Evolutionary conservation across 2,797 vertebrate genomes (phyloP).

Genomic region (Oreonectes daqikongensis): DNA sequence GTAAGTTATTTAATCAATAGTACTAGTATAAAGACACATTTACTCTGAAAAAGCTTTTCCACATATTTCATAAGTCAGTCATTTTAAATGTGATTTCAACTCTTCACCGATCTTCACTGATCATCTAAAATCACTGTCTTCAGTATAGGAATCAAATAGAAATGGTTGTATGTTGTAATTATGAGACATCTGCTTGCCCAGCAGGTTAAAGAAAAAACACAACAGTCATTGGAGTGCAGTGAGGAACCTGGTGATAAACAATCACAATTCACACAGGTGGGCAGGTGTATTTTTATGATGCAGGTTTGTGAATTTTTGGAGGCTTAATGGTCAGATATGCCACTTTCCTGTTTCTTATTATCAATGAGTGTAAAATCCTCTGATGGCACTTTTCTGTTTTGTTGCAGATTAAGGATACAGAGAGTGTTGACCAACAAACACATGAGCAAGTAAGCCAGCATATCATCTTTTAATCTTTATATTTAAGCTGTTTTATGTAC

Average conservation of each 20-base stretch:
- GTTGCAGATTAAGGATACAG: conserved; percentile 59
- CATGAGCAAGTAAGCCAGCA: conserved; percentile 61
- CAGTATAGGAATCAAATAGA: background rate
- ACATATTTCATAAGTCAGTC: background rate
- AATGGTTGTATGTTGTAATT: conserved; percentile 7
- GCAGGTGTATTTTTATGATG: background rate
- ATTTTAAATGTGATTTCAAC: background rate
- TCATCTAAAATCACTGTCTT: background rate
- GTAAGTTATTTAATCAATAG: background rate
- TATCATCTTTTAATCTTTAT: background rate
- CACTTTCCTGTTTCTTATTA: too few relatives aligned
- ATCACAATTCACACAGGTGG: conserved; percentile 64
- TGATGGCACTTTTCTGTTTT: background rate
- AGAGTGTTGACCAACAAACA: conserved; percentile 54
- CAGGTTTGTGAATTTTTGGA: background rate
- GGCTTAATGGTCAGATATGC: background rate
- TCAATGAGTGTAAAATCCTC: too few relatives aligned
- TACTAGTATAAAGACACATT: background rate
- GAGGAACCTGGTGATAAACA: conserved; percentile 56
- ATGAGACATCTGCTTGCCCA: conserved; percentile 20
- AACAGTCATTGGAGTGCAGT: conserved; percentile 3
- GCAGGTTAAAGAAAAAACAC: conserved; percentile 61
- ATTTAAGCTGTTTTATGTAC: background rate
- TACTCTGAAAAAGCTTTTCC: background rate
- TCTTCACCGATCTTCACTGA: background rate